Conservation (phyloP, 2,888 invertebrate genomes). For the Pachliopta kotzebuea region DNA sequence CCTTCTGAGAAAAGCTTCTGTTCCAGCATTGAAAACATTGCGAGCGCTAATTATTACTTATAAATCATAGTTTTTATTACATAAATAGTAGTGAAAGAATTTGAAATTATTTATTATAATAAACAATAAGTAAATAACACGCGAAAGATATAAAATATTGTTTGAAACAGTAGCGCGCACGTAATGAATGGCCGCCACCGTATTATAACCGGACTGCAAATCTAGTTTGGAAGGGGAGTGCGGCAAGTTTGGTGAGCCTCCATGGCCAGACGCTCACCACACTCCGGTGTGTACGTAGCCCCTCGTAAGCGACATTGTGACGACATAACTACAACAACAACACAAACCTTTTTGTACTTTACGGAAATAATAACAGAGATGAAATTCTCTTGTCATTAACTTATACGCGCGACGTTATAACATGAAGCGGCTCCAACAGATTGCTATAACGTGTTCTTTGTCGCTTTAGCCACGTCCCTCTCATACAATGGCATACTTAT, state of each 20-base stretch:
- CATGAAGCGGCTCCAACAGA: conserved; percentile 45
- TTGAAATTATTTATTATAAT: no score
- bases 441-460: conserved; percentile 80
- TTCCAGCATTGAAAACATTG: no score
- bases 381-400: conserved; percentile 32
- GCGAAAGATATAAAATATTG: conserved; percentile 53
- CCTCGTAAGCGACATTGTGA: conserved; percentile 43
- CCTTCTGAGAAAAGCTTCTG: no score
- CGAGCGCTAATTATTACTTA: no score
- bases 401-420: conserved; percentile 2
- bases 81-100: no score
- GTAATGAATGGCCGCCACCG: conserved; percentile 70
- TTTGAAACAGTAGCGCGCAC: conserved; percentile 66
- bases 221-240: conserved; percentile 77
- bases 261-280: conserved; percentile 79
- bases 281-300: conserved; percentile 70
- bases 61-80: no score
- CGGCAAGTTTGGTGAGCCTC: conserved; percentile 78
- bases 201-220: conserved; percentile 78
- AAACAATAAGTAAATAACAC: conserved; percentile 9
- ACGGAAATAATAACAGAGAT: conserved; percentile 16
- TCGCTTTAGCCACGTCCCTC: conserved; percentile 76
- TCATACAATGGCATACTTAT: conserved; percentile 81
- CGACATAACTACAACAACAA: conserved; percentile 36
- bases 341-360: conserved; percentile 38